Base-by-base conservation (phyloP, 2,888 invertebrate genomes). In the Callimorpha dominula region DNA sequence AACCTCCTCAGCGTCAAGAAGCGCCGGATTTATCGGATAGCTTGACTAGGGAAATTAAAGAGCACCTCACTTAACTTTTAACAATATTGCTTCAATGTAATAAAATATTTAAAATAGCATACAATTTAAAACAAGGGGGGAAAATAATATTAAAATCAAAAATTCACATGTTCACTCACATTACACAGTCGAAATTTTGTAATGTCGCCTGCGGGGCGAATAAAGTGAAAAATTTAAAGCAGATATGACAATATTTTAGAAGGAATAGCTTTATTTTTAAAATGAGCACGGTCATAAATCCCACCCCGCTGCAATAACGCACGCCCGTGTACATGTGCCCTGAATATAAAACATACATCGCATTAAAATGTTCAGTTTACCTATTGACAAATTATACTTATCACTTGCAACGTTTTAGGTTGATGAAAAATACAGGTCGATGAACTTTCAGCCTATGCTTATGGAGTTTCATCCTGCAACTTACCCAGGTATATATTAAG, bases 211-310 rank as follows among this genome's bases (percentile, higher is more conserved):
- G 83, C 84, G 95, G 93, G 94, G 91, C 89, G 88, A 89, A 93
- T 95, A 92, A 92, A 92, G 91, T 93, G 90, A 94, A 95, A 94
- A 94, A 93, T 95, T 95, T 94, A 94, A 94, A 92, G 88, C 90
- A 92, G 91, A 94, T 88, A 86, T 94, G 95, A 95, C 95, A 93
- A 93, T 95, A 95, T 95, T 94, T 95, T 93, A 95, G 90, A 91
- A 91, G 88, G 91, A 95, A 95, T 95, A 92, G 95, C 94, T 93
- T 93, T 93, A 94, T 94, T 94, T 93, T 94, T 92, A 93, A 94
- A 95, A 92, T 90, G 93, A 91, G 92, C 86, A 88, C 86, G 85
- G 89, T 89, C 91, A 91, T 94, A 95, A 95, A 94, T 95, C 91
- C 90, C 88, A 87, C 86, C 84, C 84, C 81, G 87, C 88, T 91